Evolutionary conservation across 2,113 vertebrate species (phyloP).

Genomic region (Indicator indicator): DNA sequence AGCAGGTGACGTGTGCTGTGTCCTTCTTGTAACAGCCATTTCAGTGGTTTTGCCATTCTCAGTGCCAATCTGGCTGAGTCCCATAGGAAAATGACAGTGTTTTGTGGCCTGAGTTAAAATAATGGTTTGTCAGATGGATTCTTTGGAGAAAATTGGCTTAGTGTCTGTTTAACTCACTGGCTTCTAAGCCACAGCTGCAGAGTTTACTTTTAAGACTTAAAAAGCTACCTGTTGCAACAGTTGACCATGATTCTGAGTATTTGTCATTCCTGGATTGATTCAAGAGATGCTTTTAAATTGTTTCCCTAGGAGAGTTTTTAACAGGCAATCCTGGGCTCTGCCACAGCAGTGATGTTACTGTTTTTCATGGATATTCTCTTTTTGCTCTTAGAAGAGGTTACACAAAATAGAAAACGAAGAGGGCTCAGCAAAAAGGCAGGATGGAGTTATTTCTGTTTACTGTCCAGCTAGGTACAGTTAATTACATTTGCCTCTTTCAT

Average conservation of each 20-base stretch:
- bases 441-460: background rate
- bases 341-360: background rate
- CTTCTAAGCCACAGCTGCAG: background rate
- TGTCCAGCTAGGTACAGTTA: background rate
- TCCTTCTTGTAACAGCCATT: too few relatives aligned
- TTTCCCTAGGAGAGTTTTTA: background rate
- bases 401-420: background rate
- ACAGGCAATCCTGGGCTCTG: background rate
- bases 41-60: background rate
- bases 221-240: background rate
- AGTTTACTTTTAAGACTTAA: background rate
- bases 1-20: fast-evolving
- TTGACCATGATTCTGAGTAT: background rate
- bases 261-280: background rate
- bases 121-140: background rate
- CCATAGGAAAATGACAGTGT: background rate
- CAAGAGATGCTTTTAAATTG: background rate
- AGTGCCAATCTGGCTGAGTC: background rate
- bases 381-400: background rate
- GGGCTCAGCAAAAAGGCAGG: background rate
- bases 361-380: background rate
- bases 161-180: background rate
- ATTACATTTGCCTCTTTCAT: background rate
- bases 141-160: background rate
- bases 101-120: background rate